Evolutionary conservation across 2,797 vertebrate species (phyloP), one percentile per base, ranked within the genome.

Genomic region (Tinamus major): DNA sequence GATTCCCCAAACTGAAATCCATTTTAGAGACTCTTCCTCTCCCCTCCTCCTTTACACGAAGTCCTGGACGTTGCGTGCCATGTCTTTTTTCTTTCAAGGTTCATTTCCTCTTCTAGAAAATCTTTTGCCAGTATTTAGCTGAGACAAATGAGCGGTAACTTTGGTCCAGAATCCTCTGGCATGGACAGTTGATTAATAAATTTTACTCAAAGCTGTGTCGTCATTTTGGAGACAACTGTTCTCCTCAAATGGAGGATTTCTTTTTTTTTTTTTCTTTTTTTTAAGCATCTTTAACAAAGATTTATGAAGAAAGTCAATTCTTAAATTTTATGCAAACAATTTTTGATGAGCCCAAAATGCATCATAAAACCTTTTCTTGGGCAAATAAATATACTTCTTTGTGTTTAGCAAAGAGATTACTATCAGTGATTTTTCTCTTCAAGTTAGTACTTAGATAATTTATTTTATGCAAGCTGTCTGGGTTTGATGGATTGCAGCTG

Each of bases 401-500:
- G 39, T 67, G 39, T 93, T 86, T 87, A 89, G 61, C 7, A 85
- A 53, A 69, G 69, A 81, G 55, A 91, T 93, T 72, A 13, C 17
- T 79, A 68, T 94, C 80, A 74, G 67, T 80, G 71, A 63, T 90
- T 91, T 95, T 94, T 93, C 37, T 94, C 70, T 89, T 86, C 55
- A 88, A 90, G 42, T 59, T 83, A 92, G 58, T 92, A 62, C 65
- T 85, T 62, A 80, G 68, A 93, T 91, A 88, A 94, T 87, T 88
- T 92, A 74, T 93, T 93, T 92, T 92, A 83, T 79, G 49, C 13
- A 71, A 26, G 27, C 75, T 91, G 81, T 71, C 78, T 91, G 29
- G 48, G 41, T 90, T 90, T 94, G 87, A 87, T 65, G 61, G 65
- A 85, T 90, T 85, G 75, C 85, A 90, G 44, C 79, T 95, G 91